Evolutionary conservation across 92 coral and sea anemone species (phyloP).

Genomic region (Palythoa heliodiscus): DNA sequence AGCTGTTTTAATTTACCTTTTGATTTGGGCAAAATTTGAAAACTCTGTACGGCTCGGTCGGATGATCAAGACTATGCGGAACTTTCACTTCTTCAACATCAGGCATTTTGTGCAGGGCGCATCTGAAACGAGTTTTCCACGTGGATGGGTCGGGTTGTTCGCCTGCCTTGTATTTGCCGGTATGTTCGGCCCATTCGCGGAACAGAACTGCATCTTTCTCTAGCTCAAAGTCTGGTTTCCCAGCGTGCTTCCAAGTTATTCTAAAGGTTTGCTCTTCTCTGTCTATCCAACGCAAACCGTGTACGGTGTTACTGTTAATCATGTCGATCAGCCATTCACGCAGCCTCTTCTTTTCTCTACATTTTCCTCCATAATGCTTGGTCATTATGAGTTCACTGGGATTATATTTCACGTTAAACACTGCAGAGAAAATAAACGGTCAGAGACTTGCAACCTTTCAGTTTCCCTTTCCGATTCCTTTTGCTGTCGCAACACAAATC

Average conservation of each 20-base stretch:
- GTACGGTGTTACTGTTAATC: slow-evolving; percentile 78
- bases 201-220: slow-evolving; percentile 93
- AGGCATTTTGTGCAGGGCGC: slow-evolving; percentile 95
- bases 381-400: background rate
- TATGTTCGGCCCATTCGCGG: slow-evolving; percentile 95
- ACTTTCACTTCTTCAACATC: slow-evolving; percentile 88
- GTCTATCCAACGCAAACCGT: slow-evolving; percentile 80
- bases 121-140: slow-evolving; percentile 96
- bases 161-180: slow-evolving; percentile 88
- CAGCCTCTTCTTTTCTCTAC: slow-evolving; percentile 73
- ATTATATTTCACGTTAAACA: background rate
- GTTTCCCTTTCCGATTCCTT: background rate
- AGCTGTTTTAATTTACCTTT: background rate
- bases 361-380: slow-evolving; percentile 17
- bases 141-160: slow-evolving; percentile 97
- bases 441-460: background rate
- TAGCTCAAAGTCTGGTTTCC: slow-evolving; percentile 93
- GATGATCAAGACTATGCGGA: slow-evolving; percentile 82
- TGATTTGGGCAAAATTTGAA: slow-evolving; percentile 80
- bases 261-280: slow-evolving; percentile 67
- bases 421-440: slow-evolving; percentile 16
- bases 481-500: slow-evolving; percentile 20
- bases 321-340: slow-evolving; percentile 88
- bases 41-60: slow-evolving; percentile 86
- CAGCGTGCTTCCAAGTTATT: slow-evolving; percentile 98